phyloP scores from a whole-genome alignment of 2,888 invertebrate species.

The Limnephilus marmoratus region DNA sequence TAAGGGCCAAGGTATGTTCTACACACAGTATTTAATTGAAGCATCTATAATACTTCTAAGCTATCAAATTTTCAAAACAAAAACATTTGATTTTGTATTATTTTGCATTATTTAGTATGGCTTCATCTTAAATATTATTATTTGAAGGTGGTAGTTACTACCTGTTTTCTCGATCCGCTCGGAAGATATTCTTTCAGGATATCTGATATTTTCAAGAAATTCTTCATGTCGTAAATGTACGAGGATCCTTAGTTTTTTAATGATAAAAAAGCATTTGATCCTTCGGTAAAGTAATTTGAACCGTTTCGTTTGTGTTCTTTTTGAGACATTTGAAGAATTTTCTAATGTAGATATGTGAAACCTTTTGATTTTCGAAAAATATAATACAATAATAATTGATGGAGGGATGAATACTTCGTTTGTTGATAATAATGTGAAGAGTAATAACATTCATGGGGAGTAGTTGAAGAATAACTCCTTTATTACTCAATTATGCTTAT shows the following conservation, averaged over 20 bases:
- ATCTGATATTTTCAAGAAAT: constrained; percentile 30
- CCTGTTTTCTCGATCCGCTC: neutral
- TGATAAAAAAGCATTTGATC: constrained; percentile 29
- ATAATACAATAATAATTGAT: neutral
- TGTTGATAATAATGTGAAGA: neutral
- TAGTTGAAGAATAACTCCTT: neutral
- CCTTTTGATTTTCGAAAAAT: constrained; percentile 5
- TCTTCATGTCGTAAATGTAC: neutral
- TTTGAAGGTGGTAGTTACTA: neutral
- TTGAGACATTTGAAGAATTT: constrained; percentile 32
- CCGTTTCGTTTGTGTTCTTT: constrained; percentile 37
- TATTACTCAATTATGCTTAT: neutral
- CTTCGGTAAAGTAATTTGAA: constrained; percentile 25
- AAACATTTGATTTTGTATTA: too few species aligned
- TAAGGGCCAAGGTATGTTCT: too few species aligned
- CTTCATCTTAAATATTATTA: neutral
- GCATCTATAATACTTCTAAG: too few species aligned
- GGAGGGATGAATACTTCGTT: neutral
- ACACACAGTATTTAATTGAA: too few species aligned
- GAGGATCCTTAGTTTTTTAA: constrained; percentile 8
- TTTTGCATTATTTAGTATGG: too few species aligned
- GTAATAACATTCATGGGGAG: too few species aligned
- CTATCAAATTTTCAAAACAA: too few species aligned
- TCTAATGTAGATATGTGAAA: constrained; percentile 41
- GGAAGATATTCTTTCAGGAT: constrained; percentile 7